These are phyloP conservation scores for Phrynocephalus forsythii DNA, from an alignment of 2,797 vertebrate species.

Conservation along the genomic window DNA sequence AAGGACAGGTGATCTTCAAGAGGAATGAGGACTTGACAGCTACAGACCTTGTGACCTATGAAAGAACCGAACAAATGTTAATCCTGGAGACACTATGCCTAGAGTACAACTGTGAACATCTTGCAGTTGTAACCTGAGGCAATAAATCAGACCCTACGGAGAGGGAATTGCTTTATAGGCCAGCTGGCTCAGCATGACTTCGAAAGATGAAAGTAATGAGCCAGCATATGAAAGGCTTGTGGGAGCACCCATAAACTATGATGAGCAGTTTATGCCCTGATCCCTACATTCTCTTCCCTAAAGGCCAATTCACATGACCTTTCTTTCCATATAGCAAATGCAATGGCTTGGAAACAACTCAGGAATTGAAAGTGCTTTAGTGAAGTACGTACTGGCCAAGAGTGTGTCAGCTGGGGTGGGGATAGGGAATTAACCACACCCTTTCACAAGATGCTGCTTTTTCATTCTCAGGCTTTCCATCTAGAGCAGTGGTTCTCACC, in stretches of 20 bases:
- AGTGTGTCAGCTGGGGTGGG: not conserved
- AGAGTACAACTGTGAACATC: slow-evolving; percentile 26
- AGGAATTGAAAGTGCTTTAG: not conserved
- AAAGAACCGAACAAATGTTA: not conserved
- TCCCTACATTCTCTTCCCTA: slow-evolving; percentile 19
- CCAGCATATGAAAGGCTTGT: slow-evolving; percentile 33
- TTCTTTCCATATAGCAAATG: slow-evolving; percentile 4
- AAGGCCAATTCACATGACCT: slow-evolving; percentile 20
- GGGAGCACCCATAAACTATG: slow-evolving; percentile 22
- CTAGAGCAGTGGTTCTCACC: too few species aligned
- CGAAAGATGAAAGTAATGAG: slow-evolving; percentile 35
- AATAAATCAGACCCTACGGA: slow-evolving; percentile 34
- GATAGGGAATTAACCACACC: not conserved
- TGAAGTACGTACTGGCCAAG: not conserved
- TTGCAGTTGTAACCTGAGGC: slow-evolving; percentile 17
- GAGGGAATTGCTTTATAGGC: slow-evolving; percentile 30
- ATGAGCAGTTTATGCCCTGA: slow-evolving; percentile 29
- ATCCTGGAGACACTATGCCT: not conserved
- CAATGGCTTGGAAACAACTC: not conserved
- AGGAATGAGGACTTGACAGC: not conserved
- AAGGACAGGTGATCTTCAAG: not conserved
- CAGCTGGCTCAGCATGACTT: slow-evolving; percentile 28
- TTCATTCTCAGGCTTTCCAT: not conserved
- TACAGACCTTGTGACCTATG: slow-evolving; percentile 8
- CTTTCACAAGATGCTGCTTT: not conserved